Evolutionary conservation across 2,113 vertebrate species (phyloP).

Genomic region (Salvelinus namaycush): DNA sequence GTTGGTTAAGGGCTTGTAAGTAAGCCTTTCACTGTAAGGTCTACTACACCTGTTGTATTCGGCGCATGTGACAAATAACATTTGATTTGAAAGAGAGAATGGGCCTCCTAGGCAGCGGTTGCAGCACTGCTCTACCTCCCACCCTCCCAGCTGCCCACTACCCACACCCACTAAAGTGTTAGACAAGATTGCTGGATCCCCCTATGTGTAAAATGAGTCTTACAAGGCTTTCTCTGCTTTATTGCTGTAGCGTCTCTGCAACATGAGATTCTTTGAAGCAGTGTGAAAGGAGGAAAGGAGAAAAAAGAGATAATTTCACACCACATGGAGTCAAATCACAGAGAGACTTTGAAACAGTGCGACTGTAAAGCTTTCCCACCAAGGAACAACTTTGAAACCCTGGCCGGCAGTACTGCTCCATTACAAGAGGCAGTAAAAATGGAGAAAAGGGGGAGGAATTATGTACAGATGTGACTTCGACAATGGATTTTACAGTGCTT

Average conservation of each 20-base stretch:
- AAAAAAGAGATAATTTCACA: neutral
- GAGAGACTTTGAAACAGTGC: neutral
- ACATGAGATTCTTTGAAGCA: constrained; percentile 19
- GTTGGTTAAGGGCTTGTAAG: too few species aligned
- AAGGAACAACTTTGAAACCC: neutral
- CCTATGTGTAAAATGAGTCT: constrained; percentile 8
- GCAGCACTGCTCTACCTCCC: neutral
- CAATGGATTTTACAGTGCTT: constrained; percentile 4
- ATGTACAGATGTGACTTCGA: neutral
- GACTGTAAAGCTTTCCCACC: neutral
- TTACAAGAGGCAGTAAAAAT: neutral
- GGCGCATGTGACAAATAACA: too few species aligned
- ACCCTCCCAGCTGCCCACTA: too few species aligned
- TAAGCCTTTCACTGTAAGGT: too few species aligned
- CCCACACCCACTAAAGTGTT: neutral
- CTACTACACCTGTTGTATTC: too few species aligned
- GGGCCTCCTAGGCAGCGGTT: neutral
- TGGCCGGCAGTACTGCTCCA: neutral
- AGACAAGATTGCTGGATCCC: neutral
- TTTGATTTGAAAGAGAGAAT: neutral
- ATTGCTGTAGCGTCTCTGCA: constrained; percentile 19
- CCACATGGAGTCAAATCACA: neutral
- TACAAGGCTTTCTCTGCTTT: constrained; percentile 3
- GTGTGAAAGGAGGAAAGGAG: neutral
- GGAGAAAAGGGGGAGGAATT: neutral